Base-by-base conservation (phyloP, 2,888 invertebrate species). In the Aspidiotus destructor region DNA sequence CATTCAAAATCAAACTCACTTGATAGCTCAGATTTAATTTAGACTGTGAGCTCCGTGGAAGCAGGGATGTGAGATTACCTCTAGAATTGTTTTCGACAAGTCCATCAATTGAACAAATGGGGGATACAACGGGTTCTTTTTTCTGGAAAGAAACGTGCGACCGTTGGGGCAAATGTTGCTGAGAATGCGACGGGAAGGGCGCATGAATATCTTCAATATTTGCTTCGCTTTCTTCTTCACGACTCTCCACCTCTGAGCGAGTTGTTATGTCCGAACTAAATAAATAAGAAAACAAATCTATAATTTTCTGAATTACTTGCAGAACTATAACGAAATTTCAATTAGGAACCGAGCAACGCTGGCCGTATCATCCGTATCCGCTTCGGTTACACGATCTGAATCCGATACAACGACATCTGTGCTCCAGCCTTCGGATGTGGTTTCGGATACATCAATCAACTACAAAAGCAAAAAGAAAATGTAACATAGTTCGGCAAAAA, bases 361-460 rank as follows among this genome's bases (percentile, higher is more conserved):
- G 1, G 81, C 82, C 2, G 82, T 80, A 73, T 86, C 85, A 73
- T 86, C 85, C 28, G 84, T 85, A 74, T 87, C 87, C 11, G 88
- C 88, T 81, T 96, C 95, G 0, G 90, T 90, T 74, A 94, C 82
- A 69, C 95, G 84, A 74, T 93, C 92, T 17, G 93, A 93, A 77
- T 96, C 96, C 2, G 93, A 94, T 0, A 90, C 88, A 60, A 94
- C 80, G 15, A 97, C 97, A 78, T 98, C 97, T 69, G 95, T 96
- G 75, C 95, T 95, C 98, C 98, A 98, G 0, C 95, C 95, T 79
- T 98, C 97, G 74, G 94, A 95, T 17, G 94, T 92, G 1, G 96
- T 93, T 76, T 96, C 95, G 1, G 89, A 89, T 15, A 87, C 65
- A 77, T 94, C 92, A 13, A 88, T 63, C 60, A 73, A 42, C 72